Conservation (phyloP, 2,888 invertebrate genomes). For the Mythimna impura region DNA sequence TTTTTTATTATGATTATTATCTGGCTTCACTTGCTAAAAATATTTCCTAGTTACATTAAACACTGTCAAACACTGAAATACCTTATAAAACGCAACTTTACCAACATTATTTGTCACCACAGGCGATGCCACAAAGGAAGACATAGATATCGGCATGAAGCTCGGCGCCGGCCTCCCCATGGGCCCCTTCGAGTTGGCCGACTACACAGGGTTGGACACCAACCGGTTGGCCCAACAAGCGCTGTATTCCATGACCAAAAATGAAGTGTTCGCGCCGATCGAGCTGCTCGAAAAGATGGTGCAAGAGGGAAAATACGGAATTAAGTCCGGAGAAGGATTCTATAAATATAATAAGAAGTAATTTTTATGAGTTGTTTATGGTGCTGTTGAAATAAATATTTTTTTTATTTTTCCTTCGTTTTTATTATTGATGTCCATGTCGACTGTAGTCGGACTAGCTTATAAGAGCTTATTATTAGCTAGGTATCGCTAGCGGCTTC, state of each 20-base stretch:
- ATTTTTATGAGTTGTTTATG: slow-evolving; percentile 1
- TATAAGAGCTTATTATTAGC: too few relatives aligned
- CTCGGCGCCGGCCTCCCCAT: slow-evolving; percentile 97
- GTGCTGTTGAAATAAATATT: slow-evolving; percentile 28
- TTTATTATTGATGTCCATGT: too few relatives aligned
- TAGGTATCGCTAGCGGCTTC: too few relatives aligned
- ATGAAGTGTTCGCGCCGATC: slow-evolving; percentile 69
- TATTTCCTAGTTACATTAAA: not conserved
- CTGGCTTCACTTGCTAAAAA: not conserved
- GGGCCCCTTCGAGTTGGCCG: slow-evolving; percentile 92
- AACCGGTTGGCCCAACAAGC: slow-evolving; percentile 93
- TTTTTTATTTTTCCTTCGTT: not conserved
- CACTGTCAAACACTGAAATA: not conserved
- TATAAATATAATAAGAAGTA: slow-evolving; percentile 59
- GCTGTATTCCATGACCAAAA: slow-evolving; percentile 91
- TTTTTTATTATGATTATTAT: not conserved
- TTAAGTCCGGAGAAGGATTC: slow-evolving; percentile 96
- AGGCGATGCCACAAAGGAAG: slow-evolving; percentile 93
- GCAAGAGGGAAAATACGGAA: slow-evolving; percentile 94
- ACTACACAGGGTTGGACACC: slow-evolving; percentile 96
- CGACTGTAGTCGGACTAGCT: too few relatives aligned
- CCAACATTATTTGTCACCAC: not conserved
- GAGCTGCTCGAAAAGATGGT: slow-evolving; percentile 92
- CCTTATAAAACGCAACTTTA: not conserved
- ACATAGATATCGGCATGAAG: slow-evolving; percentile 97